Conservation (phyloP, 2,797 vertebrate genomes). For the Paramormyrops hopkinsi region DNA sequence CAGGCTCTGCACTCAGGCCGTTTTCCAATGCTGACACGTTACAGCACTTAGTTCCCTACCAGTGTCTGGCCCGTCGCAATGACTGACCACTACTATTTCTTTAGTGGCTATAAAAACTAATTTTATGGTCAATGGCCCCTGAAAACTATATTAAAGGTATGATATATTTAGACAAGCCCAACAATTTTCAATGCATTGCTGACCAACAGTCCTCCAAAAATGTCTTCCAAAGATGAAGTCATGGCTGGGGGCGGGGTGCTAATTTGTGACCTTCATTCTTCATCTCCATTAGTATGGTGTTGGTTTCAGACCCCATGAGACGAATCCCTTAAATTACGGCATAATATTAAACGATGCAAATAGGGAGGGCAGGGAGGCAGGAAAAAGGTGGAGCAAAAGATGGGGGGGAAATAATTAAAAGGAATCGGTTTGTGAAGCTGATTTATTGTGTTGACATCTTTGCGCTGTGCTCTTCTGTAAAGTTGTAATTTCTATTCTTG, state of each 20-base stretch:
- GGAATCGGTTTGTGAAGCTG: background rate
- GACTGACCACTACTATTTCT: constrained; percentile 43
- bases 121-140: constrained; percentile 36
- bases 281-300: background rate
- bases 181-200: constrained; percentile 6
- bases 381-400: background rate
- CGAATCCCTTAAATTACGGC: background rate
- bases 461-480: background rate
- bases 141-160: constrained; percentile 20
- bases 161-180: constrained; percentile 25
- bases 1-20: background rate
- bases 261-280: background rate
- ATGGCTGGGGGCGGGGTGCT: background rate
- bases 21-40: constrained; percentile 1
- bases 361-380: background rate
- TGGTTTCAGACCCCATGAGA: background rate
- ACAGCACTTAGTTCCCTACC: constrained; percentile 11
- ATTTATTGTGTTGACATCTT: background rate
- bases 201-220: background rate
- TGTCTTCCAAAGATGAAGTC: no score
- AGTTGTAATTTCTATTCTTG: background rate
- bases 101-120: constrained; percentile 58
- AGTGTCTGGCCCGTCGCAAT: constrained; percentile 44
- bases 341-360: background rate
- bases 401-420: background rate